These are phyloP conservation scores for Chaetophractus vellerosus DNA, from an alignment of 2,797 vertebrate species.

Conservation along the genomic window DNA sequence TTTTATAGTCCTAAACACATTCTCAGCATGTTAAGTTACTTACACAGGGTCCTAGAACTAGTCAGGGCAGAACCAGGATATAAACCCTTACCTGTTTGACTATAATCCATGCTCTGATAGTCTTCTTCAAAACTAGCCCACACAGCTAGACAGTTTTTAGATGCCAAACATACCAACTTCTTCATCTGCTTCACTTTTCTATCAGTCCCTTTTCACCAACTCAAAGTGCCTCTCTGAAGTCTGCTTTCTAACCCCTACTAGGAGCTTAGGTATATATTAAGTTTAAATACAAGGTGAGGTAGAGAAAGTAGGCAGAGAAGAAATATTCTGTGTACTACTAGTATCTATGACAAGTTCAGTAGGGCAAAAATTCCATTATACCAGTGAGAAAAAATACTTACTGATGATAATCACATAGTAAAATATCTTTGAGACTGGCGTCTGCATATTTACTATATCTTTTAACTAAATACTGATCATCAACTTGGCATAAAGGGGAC, in stretches of 20 bases:
- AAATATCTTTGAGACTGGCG: conserved; percentile 55
- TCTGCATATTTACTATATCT: neutral
- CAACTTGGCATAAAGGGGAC: conserved; percentile 21
- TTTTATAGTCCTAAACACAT: conserved; percentile 2
- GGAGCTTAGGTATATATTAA: neutral
- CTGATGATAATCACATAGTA: conserved; percentile 16
- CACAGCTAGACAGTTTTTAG: neutral
- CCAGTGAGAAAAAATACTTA: conserved; percentile 1
- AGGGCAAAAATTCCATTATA: conserved; percentile 43
- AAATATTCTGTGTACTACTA: conserved; percentile 11
- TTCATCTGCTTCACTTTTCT: neutral
- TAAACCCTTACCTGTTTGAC: neutral
- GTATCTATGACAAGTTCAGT: conserved; percentile 46
- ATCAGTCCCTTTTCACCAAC: neutral
- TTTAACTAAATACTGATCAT: conserved; percentile 67
- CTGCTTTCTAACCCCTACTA: neutral
- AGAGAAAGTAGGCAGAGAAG: neutral
- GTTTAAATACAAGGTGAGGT: neutral
- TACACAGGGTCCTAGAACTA: neutral
- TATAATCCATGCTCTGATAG: neutral
- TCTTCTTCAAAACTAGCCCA: neutral
- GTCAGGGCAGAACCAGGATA: neutral
- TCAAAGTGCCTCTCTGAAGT: neutral
- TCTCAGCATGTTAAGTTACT: neutral
- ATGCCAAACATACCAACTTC: neutral